A percentile compares a stretch with the other conserved stretches of the same genome.
phyloP scores from a whole-genome alignment of 2,888 invertebrate genomes.

The Coecobrya sp. region DNA sequence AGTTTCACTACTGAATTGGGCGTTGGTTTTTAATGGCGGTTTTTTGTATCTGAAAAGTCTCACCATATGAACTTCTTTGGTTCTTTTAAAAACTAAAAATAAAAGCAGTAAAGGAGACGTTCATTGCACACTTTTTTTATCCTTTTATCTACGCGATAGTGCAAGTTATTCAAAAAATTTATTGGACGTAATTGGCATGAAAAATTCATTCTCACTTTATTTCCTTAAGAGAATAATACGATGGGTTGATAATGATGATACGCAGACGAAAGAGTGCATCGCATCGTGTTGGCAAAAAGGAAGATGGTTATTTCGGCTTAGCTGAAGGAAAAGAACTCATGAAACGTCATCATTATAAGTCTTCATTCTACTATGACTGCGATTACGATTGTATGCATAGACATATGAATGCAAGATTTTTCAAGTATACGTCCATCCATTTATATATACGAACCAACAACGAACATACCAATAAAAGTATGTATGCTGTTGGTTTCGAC shows the following conservation, averaged over 20 bases:
- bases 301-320: slow-evolving; percentile 19
- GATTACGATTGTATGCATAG: slow-evolving; percentile 11
- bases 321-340: slow-evolving; percentile 24
- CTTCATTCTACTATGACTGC: slow-evolving; percentile 12
- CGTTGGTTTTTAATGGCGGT: slow-evolving; percentile 66
- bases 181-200: slow-evolving; percentile 74
- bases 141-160: slow-evolving; percentile 56
- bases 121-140: slow-evolving; percentile 17
- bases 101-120: neutral
- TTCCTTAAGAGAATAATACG: slow-evolving; percentile 64
- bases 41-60: slow-evolving; percentile 40
- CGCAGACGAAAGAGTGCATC: slow-evolving; percentile 30
- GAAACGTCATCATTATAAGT: slow-evolving; percentile 24
- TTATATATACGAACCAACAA: neutral
- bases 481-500: slow-evolving; percentile 58
- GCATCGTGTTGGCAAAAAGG: slow-evolving; percentile 1
- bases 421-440: neutral
- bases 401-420: neutral
- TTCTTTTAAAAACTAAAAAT: neutral
- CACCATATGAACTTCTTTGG: neutral
- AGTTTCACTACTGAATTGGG: slow-evolving; percentile 68
- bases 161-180: slow-evolving; percentile 70
- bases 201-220: slow-evolving; percentile 78
- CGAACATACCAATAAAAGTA: slow-evolving; percentile 5
- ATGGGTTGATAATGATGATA: slow-evolving; percentile 29